These are phyloP conservation scores for Nibea coibor DNA, from an alignment of 2,113 vertebrate genomes.

Conservation along the genomic window DNA sequence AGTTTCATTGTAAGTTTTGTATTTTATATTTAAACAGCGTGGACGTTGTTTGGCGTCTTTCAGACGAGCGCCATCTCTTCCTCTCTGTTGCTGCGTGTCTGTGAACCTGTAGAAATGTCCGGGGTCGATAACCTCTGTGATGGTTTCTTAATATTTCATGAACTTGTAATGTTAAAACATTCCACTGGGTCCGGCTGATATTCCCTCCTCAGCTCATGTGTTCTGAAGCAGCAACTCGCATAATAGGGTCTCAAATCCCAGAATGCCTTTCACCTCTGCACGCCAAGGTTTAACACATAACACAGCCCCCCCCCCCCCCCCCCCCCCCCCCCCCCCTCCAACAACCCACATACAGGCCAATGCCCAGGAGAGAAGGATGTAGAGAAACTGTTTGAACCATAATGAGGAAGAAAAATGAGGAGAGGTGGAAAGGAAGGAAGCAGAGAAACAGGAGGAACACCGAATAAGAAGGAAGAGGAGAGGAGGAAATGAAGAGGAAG, in stretches of 20 bases:
- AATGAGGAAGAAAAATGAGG: background rate
- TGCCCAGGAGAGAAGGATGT: background rate
- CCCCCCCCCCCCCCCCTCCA: background rate
- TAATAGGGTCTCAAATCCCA: slow-evolving; percentile 23
- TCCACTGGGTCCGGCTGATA: background rate
- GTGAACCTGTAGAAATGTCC: background rate
- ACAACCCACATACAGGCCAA: no score
- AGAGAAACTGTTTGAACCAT: background rate
- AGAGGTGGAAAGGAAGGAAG: background rate
- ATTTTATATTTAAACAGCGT: background rate
- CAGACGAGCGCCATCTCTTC: slow-evolving; percentile 14
- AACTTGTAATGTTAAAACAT: slow-evolving; percentile 13
- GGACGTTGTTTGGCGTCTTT: background rate
- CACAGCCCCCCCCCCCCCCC: background rate
- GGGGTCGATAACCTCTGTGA: slow-evolving; percentile 2
- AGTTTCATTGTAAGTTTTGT: background rate
- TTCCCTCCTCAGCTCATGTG: background rate
- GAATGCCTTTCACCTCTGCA: slow-evolving; percentile 1
- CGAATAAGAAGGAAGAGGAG: background rate
- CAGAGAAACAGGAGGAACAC: background rate
- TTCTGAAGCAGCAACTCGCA: slow-evolving; percentile 14
- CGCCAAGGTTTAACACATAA: slow-evolving; percentile 4
- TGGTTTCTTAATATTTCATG: slow-evolving; percentile 49
- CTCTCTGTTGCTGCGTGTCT: slow-evolving; percentile 11
- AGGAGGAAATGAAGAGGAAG: background rate